Evolutionary conservation across 2,888 invertebrate genomes (phyloP), one percentile per base, ranked within the genome.

Genomic region (Branchipolynoe longqiensis): DNA sequence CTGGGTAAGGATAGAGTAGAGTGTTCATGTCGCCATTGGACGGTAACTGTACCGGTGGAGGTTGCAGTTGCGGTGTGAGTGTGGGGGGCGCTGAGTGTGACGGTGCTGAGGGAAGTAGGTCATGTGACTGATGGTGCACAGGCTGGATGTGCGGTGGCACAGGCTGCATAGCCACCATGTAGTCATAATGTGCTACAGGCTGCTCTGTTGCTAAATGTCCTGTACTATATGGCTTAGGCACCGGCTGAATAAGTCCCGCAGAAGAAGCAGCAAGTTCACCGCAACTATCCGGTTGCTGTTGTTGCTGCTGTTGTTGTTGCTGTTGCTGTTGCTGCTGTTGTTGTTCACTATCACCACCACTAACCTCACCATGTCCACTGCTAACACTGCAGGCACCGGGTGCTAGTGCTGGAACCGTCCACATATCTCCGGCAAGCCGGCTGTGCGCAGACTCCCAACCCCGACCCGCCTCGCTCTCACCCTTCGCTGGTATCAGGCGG

Each of bases 1-100:
- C 69, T 69, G 69, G 69, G 36, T 69, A 69, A 14, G 69, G 12
- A n/a, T 69, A 69, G 14, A 69, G 18, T 22, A 69, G 22, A 33
- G 62, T 12, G 31, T 69, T 69, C 33, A 69, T 69, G 6, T 69
- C 69, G 14, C 18, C 25, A 18, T 33, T 69, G 0, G 33, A 38
- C 33, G 69, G 69, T 69, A 69, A 0, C 22, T 69, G 69, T 12
- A 64, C 64, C 18, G 8, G 48, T 48, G 8, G 48, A 8, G 8
- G 48, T 48, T 48, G 48, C 48, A 12, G 48, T 18, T 48, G 48
- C 48, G 8, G 48, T 48, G 8, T 8, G 8, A 18, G 48, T 48
- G 48, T 8, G 8, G 48, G 48, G 8, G 48, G 48, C 48, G 48
- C 8, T 48, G 48, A 18, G 8, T 8, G 48, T 48, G 48, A 18